These are phyloP conservation scores for Cacatua alba DNA, from an alignment of 2,113 vertebrate species.

Conservation along the genomic window DNA sequence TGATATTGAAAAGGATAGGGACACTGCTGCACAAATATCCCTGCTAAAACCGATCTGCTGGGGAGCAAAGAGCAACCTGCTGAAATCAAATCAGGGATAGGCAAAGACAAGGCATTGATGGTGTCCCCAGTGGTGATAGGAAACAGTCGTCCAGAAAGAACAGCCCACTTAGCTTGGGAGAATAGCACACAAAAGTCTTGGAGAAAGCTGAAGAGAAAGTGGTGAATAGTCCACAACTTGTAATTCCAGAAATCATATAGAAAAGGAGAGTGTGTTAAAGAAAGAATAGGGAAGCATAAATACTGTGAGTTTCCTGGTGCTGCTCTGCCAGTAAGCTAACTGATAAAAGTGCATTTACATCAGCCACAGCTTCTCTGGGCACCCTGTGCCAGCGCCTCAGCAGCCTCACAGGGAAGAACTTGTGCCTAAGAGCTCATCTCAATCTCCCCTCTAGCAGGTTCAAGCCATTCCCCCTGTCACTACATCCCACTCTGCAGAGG, in stretches of 20 bases:
- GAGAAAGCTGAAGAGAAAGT: background rate
- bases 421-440: background rate
- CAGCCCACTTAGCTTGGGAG: background rate
- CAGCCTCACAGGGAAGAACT: background rate
- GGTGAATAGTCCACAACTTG: background rate
- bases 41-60: background rate
- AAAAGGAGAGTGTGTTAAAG: background rate
- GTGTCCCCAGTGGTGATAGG: background rate
- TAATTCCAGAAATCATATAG: background rate
- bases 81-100: background rate
- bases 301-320: background rate
- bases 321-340: background rate
- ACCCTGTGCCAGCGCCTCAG: background rate
- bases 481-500: background rate
- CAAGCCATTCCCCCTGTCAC: background rate
- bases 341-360: background rate
- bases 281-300: background rate
- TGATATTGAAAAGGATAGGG: background rate
- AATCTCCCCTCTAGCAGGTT: background rate
- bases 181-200: background rate
- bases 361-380: background rate
- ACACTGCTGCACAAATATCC: background rate
- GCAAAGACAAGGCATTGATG: background rate
- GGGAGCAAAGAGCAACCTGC: background rate
- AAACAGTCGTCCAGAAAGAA: background rate